Evolutionary conservation across 1,140 invertebrate genomes (phyloP).

Genomic region (Physella acuta): DNA sequence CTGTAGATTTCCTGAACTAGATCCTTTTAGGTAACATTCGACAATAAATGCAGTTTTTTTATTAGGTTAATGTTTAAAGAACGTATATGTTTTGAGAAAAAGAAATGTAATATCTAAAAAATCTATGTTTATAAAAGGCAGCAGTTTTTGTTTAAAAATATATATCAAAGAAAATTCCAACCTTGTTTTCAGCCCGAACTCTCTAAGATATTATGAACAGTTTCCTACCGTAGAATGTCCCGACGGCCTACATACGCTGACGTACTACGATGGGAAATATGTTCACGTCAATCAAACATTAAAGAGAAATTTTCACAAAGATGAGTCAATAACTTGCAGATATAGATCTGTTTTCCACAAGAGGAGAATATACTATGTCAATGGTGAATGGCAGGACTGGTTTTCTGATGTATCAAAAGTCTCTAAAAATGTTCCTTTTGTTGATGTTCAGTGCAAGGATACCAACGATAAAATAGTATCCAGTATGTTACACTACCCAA

Average conservation of each 20-base stretch:
- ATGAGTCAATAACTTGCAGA: not conserved
- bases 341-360: not conserved
- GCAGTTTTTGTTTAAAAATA: too few relatives aligned
- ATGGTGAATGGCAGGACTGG: not conserved
- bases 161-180: too few relatives aligned
- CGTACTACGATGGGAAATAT: not conserved
- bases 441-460: slow-evolving; percentile 1
- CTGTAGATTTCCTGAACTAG: too few relatives aligned
- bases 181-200: slow-evolving; percentile 1
- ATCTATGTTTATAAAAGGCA: too few relatives aligned
- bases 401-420: not conserved
- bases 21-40: too few relatives aligned
- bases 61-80: too few relatives aligned
- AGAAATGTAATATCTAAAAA: too few relatives aligned
- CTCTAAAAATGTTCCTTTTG: not conserved
- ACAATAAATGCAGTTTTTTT: too few relatives aligned
- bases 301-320: not conserved
- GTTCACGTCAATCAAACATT: not conserved
- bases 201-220: not conserved
- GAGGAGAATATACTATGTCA: not conserved
- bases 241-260: not conserved
- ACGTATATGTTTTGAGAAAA: too few relatives aligned
- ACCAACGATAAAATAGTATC: not conserved
- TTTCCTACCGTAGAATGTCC: not conserved
- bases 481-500: not conserved